Percentiles rank a stretch among this genome's conserved stretches.
phyloP scores from a whole-genome alignment of 1,140 invertebrate genomes.

The Ditylenchus dipsaci region DNA sequence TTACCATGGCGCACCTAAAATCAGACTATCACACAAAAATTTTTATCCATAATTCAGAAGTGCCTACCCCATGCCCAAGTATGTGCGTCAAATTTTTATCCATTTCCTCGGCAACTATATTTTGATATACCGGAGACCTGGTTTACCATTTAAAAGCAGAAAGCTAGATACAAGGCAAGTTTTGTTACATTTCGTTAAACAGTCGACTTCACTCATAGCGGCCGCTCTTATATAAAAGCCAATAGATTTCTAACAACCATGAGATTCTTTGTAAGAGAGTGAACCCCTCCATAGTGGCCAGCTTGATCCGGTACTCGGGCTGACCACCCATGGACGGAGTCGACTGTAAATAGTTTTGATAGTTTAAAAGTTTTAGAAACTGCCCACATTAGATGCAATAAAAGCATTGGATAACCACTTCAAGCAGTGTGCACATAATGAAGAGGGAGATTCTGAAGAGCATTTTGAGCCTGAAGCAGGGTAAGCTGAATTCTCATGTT shows the following conservation, averaged over 20 bases:
- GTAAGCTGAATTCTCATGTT: background rate
- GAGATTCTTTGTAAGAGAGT: no score
- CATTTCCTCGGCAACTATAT: conserved; percentile 68
- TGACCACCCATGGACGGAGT: no score
- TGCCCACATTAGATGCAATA: conserved; percentile 32
- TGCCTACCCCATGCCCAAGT: conserved; percentile 79
- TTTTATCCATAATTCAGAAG: conserved; percentile 57
- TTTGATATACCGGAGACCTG: conserved; percentile 34
- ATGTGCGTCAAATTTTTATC: conserved; percentile 83
- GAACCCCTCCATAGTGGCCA: no score
- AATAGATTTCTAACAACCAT: no score
- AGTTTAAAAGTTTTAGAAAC: no score
- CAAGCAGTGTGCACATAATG: conserved; percentile 5
- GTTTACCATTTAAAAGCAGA: conserved; percentile 16
- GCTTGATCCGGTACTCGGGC: conserved; percentile 8
- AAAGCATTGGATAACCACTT: conserved; percentile 37
- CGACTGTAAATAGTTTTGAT: no score
- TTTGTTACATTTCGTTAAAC: background rate
- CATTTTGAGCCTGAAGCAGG: background rate
- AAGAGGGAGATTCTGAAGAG: background rate
- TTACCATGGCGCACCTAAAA: no score
- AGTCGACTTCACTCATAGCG: background rate
- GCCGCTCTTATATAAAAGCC: background rate
- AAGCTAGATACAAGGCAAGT: conserved; percentile 6
- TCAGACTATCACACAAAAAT: no score